Evolutionary conservation across 2,888 invertebrate species (phyloP).

Genomic region (Eupithecia pulchellata): DNA sequence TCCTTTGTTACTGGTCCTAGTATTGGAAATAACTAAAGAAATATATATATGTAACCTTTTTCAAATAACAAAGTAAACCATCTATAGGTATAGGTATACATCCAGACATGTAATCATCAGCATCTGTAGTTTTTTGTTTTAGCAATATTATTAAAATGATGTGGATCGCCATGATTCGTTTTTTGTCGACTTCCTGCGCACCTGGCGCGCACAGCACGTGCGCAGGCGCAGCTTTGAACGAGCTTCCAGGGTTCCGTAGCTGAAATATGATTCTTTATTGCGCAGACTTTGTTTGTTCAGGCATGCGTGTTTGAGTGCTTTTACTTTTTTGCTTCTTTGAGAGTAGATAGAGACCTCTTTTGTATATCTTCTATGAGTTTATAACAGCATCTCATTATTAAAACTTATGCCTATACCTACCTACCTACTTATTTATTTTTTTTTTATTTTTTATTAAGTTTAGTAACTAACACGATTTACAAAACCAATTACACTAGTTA

Average conservation of each 20-base stretch:
- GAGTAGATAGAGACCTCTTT: too few relatives aligned
- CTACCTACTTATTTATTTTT: too few relatives aligned
- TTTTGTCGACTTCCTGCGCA: slow-evolving; percentile 61
- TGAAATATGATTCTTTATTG: slow-evolving; percentile 42
- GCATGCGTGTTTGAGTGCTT: slow-evolving; percentile 27
- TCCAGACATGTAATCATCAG: not conserved
- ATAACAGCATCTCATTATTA: not conserved
- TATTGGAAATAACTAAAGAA: too few relatives aligned
- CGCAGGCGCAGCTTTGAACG: slow-evolving; percentile 47
- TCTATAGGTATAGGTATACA: too few relatives aligned
- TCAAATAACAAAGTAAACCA: too few relatives aligned
- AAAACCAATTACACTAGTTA: too few relatives aligned
- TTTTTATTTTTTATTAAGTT: too few relatives aligned
- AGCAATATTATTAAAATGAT: slow-evolving; percentile 27
- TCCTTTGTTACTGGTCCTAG: not conserved
- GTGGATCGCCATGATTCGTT: slow-evolving; percentile 32
- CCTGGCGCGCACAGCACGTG: slow-evolving; percentile 67
- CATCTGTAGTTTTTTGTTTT: slow-evolving; percentile 8
- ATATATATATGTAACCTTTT: too few relatives aligned
- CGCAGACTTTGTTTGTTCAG: slow-evolving; percentile 42
- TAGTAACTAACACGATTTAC: too few relatives aligned
- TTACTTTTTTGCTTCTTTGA: not conserved
- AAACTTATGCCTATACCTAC: not conserved
- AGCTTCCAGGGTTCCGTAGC: slow-evolving; percentile 43
- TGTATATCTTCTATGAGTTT: not conserved